Base-by-base conservation (phyloP, 2,888 invertebrate genomes). In the Mythimna vitellina region DNA sequence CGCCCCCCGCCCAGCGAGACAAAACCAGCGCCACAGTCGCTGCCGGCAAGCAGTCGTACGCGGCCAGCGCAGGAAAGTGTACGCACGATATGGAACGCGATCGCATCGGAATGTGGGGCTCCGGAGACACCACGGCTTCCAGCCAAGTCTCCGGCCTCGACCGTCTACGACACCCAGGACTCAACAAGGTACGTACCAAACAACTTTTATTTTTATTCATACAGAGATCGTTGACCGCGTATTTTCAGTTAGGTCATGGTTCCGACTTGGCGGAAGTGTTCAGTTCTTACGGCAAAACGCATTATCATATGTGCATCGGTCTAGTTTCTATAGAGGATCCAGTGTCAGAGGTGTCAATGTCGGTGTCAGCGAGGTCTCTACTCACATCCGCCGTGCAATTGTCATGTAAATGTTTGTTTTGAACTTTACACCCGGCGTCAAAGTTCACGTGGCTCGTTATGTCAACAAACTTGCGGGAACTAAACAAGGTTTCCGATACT, bases 91-190 rank as follows among this genome's bases (percentile, higher is more conserved):
- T 97, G 93, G 96, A 97, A 76, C 96, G 97, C 85, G 97, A 97
- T 91, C 97, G 96, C 92, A 95, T 97, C 92, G 97, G 97, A 92
- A 95, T 97, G 78, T 96, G 97, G 96, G 96, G 96, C 85, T 95
- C 96, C 88, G 97, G 97, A 67, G 97, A 97, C 88, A 97, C 96
- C 66, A 70, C 91, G 95, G 82, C 93, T 96, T 80, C 92, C 84
- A 96, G 96, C 89, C 96, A 96, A 73, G 90, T 97, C 70, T 96
- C 97, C 70, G 98, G 98, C 71, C 95, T 98, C 81, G 98, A 98
- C 92, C 97, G 97, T 80, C 95, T 98, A 61, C 96, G 97, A 76
- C 96, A 97, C 89, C 97, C 98, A 3, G 96, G 97, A 72, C 95
- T 97, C 14, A 98, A 98, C 92, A 98, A 98, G 97, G 98, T 98